These are phyloP conservation scores for Triplophysa tibetana DNA, from an alignment of 2,113 vertebrate genomes.

Conservation along the genomic window DNA sequence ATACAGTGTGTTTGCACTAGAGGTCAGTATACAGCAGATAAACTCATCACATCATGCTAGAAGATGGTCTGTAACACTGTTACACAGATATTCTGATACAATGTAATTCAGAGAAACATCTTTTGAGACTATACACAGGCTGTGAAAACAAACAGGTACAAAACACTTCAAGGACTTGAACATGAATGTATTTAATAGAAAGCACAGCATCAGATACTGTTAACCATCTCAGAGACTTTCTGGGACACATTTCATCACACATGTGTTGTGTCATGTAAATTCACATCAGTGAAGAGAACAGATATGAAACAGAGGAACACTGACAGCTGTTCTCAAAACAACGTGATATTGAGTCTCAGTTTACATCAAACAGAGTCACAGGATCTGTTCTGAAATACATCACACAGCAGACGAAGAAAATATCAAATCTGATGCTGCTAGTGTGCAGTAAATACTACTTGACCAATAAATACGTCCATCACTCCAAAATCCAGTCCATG, in stretches of 20 bases:
- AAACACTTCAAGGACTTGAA: too few species aligned
- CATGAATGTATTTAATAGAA: constrained; percentile 62
- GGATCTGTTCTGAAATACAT: constrained; percentile 8
- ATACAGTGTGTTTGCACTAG: too few species aligned
- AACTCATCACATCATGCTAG: too few species aligned
- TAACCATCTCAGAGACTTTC: constrained; percentile 50
- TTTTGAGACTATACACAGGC: too few species aligned
- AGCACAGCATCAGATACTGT: constrained; percentile 59
- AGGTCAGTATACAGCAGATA: too few species aligned
- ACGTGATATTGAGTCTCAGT: constrained; percentile 48
- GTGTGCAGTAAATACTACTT: constrained; percentile 72
- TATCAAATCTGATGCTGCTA: constrained; percentile 70
- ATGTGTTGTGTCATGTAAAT: not conserved
- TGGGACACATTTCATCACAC: constrained; percentile 37
- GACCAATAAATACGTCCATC: constrained; percentile 84
- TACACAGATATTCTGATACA: too few species aligned
- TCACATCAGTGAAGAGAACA: not conserved
- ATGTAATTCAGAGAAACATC: too few species aligned
- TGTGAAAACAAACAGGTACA: too few species aligned
- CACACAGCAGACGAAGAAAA: constrained; percentile 34
- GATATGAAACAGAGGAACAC: constrained; percentile 27
- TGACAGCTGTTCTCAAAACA: constrained; percentile 41
- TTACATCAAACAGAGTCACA: constrained; percentile 35
- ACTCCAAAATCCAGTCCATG: constrained; percentile 77
- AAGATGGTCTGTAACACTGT: too few species aligned